Evolutionary conservation across 2,797 vertebrate genomes (phyloP), one percentile per base, ranked within the genome.

Genomic region (Jordanella pulchra): DNA sequence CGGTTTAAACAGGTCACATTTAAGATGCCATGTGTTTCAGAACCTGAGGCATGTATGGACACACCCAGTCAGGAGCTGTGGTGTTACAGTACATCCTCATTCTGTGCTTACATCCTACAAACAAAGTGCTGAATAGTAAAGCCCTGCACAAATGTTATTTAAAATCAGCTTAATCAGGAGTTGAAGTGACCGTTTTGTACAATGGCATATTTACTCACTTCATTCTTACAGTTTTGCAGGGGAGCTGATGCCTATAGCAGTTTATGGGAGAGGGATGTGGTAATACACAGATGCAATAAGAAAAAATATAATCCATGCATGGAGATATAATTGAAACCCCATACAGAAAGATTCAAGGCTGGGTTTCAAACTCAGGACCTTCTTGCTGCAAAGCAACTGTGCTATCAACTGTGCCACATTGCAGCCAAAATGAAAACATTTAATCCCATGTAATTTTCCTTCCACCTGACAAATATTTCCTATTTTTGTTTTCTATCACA

Each of bases 111-210:
- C 67, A 76, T 78, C 70, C 77, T 84, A 6, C 4, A 45, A n/a
- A 28, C 7, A 18, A 23, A 73, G 4, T 2, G 74, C 17, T 72
- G n/a, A 27, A 51, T 70, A 66, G 27, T n/a, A 58, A 61, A 76
- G 70, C 65, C 64, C 69, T 55, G 9, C 13, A 69, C 76, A 89
- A 82, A 81, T 72, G 79, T 9, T 32, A 58, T 39, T 54, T 0
- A 18, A 6, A 77, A 18, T 61, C 42, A 21, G 27, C 65, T 56
- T 54, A 53, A 65, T 61, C 28, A n/a, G 55, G 30, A 76, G 27
- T n/a, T 67, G 13, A 21, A 21, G 32, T 28, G 32, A 68, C 17
- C 51, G 42, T 11, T n/a, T 69, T 7, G 60, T 60, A 42, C 5
- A 27, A 47, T 67, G 55, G 65, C 60, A 67, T 32, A 35, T 44